These are phyloP conservation scores for Garra rufa DNA, from an alignment of 2,113 vertebrate species.

Conservation along the genomic window DNA sequence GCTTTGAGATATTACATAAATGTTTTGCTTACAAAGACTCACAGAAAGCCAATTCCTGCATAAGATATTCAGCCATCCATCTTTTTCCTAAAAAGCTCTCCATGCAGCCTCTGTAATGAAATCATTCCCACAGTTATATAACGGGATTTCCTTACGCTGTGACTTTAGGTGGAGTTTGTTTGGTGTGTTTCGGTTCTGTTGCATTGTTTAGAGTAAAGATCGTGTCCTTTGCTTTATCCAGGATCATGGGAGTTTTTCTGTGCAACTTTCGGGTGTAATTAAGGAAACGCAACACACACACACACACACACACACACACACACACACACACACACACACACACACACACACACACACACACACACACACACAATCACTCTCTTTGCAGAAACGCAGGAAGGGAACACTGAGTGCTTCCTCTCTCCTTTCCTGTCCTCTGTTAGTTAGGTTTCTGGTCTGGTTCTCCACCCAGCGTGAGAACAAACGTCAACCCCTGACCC, in stretches of 20 bases:
- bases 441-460: not conserved
- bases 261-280: conserved; percentile 26
- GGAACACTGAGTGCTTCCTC: conserved; percentile 71
- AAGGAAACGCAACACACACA: conserved; percentile 27
- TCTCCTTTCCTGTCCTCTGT: conserved; percentile 66
- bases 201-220: not conserved
- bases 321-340: conserved; percentile 19
- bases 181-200: not conserved
- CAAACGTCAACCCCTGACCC: not conserved
- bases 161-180: not conserved
- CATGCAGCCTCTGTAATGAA: conserved; percentile 21
- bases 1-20: not conserved
- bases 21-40: not conserved
- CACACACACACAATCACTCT: conserved; percentile 24
- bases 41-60: not conserved
- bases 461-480: conserved; percentile 28
- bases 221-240: not conserved
- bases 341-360: conserved; percentile 11
- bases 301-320: too few relatives aligned
- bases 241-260: conserved; percentile 23
- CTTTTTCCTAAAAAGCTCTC: conserved; percentile 34
- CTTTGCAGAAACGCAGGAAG: conserved; percentile 64
- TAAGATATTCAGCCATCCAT: conserved; percentile 15
- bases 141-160: conserved; percentile 34
- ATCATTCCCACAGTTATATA: conserved; percentile 17